Conservation (phyloP, 2,888 invertebrate genomes). For the Tenthredo distinguenda region DNA sequence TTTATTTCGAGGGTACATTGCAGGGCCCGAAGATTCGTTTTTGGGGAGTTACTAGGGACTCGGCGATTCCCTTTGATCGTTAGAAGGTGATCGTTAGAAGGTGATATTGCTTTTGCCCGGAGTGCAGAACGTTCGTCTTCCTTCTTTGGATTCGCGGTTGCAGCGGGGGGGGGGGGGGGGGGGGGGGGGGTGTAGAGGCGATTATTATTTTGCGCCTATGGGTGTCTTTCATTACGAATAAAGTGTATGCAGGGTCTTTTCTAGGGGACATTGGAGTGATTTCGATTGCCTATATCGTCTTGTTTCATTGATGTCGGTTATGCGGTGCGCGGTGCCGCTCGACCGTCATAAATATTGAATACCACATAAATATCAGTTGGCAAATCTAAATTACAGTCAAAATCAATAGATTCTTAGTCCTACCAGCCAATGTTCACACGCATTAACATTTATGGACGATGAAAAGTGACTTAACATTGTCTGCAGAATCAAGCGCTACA, state of each 20-base stretch:
- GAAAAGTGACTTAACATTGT: not conserved
- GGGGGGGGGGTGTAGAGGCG: not conserved
- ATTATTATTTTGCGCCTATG: not conserved
- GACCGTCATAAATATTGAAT: not conserved
- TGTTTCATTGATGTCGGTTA: not conserved
- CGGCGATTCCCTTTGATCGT: not conserved
- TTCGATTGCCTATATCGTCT: not conserved
- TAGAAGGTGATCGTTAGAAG: not conserved
- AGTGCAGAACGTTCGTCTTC: not conserved
- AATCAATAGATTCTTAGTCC: too few species aligned
- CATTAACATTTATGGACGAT: not conserved
- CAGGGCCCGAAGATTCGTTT: not conserved
- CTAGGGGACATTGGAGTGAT: not conserved
- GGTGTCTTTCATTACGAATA: not conserved
- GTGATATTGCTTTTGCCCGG: not conserved
- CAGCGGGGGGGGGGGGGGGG: not conserved
- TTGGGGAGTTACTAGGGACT: not conserved
- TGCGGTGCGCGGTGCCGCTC: not conserved
- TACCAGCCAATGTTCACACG: not conserved
- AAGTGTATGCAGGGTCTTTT: not conserved
- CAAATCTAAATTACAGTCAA: too few species aligned
- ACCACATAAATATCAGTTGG: not conserved
- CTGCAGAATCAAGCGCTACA: not conserved
- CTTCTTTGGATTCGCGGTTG: not conserved
- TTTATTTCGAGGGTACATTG: conserved; percentile 1